Conservation (phyloP, 2,113 vertebrate species). For the Lates calcarifer region DNA sequence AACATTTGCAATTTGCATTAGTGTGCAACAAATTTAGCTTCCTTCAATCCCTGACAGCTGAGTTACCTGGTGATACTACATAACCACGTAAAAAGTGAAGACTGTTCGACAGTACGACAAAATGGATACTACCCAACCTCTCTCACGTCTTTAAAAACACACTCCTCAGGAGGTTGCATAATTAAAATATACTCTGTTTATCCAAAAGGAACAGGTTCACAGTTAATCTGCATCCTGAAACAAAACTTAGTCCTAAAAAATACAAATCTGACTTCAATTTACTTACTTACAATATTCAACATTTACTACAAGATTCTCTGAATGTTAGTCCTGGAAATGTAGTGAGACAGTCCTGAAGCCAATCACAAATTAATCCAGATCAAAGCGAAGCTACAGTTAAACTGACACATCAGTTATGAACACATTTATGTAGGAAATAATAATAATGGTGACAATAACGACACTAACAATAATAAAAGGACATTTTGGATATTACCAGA, state of each 20-base stretch:
- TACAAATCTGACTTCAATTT: slow-evolving; percentile 49
- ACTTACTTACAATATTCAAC: slow-evolving; percentile 50
- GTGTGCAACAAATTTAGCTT: slow-evolving; percentile 28
- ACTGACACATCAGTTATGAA: background rate
- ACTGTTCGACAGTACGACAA: slow-evolving; percentile 4
- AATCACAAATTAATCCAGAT: background rate
- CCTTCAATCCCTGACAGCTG: background rate
- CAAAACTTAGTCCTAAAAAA: slow-evolving; percentile 53
- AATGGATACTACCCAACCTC: background rate
- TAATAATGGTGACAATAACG: slow-evolving; percentile 5
- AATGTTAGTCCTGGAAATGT: slow-evolving; percentile 3
- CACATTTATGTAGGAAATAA: background rate
- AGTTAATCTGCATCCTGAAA: slow-evolving; percentile 38
- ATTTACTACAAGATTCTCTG: slow-evolving; percentile 24
- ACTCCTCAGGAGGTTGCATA: slow-evolving; percentile 40
- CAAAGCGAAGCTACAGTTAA: background rate
- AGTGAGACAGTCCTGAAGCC: background rate
- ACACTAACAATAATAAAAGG: background rate
- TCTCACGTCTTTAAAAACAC: slow-evolving; percentile 35
- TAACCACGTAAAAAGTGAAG: background rate
- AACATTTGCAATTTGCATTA: slow-evolving; percentile 22
- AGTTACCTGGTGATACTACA: background rate
- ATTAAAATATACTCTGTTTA: slow-evolving; percentile 67
- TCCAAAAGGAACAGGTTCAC: slow-evolving; percentile 32
- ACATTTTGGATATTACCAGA: background rate